Evolutionary conservation across 2,797 vertebrate species (phyloP), one percentile per base, ranked within the genome.

Genomic region (Gobionotothen gibberifrons): DNA sequence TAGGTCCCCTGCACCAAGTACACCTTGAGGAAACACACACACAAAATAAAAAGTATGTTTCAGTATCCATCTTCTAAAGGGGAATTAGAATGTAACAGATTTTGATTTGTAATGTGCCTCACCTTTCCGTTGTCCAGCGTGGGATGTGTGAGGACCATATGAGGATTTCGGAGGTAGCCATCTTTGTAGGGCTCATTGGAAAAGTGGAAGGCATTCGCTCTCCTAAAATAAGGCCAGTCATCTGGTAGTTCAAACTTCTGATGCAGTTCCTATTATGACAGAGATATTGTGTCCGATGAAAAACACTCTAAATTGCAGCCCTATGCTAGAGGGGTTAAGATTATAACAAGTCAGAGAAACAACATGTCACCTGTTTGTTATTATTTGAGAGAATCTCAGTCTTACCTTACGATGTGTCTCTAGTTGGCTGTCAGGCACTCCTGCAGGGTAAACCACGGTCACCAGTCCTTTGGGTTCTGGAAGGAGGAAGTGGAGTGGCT

Each of bases 401-500:
- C 56, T 64, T 89, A 96, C 97, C 94, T 94, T 94, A 72, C 97
- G 94, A n/a, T 92, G 94, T 19, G 86, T 80, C 87, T 96, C 95
- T 36, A 99, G 92, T 0, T 96, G 94, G 85, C 81, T 89, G 85
- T 99, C 97, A 26, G 95, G 86, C 72, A 97, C 92, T 83, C 96
- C 97, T 16, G 94, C 92, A 46, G 98, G 97, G 87, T 96, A 99
- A 0, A 97, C 93, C 63, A 96, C 81, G 3, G 97, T 98, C 82
- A 96, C 82, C 19, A 98, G 93, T 3, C 90, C 88, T 42, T 89
- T 92, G 22, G 92, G 87, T 48, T 93, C 94, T 22, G 97, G 97
- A 55, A 99, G 93, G 85, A 95, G 91, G 90, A 98, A 99, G 93
- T 99, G 98, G 83, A 97, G 90, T 3, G 96, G 93, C 72, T 97